phyloP scores from a whole-genome alignment of 2,113 vertebrate species.

The Trematomus loennbergii region DNA sequence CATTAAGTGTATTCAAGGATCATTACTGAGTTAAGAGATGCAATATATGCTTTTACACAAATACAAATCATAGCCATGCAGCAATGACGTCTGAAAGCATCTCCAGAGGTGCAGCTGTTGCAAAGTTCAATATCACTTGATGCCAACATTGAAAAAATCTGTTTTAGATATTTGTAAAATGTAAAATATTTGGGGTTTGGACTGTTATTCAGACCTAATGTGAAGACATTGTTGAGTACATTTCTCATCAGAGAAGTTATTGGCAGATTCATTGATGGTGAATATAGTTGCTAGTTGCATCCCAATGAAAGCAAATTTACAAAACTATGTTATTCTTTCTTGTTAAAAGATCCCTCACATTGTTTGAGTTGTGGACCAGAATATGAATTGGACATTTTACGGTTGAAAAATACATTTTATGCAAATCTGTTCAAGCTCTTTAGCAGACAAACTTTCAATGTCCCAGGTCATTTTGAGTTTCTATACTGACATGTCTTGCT shows the following conservation, averaged over 20 bases:
- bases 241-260: background rate
- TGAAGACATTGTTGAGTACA: background rate
- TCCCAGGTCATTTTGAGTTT: too few species aligned
- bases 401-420: background rate
- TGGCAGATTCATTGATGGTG: background rate
- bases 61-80: conserved; percentile 29
- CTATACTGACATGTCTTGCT: too few species aligned
- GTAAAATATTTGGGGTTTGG: background rate
- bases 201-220: background rate
- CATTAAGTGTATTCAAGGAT: conserved; percentile 54
- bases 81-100: background rate
- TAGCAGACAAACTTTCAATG: too few species aligned
- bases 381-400: background rate
- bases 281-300: background rate
- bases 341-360: background rate
- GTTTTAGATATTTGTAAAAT: background rate
- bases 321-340: background rate
- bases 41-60: conserved; percentile 30
- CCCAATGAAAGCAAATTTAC: background rate
- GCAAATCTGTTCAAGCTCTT: too few species aligned
- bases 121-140: background rate
- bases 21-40: conserved; percentile 45
- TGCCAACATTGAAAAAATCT: background rate
- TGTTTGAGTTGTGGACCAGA: background rate
- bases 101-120: background rate